Evolutionary conservation across 2,113 vertebrate species (phyloP), one percentile per base, ranked within the genome.

Genomic region (Callipepla squamata): DNA sequence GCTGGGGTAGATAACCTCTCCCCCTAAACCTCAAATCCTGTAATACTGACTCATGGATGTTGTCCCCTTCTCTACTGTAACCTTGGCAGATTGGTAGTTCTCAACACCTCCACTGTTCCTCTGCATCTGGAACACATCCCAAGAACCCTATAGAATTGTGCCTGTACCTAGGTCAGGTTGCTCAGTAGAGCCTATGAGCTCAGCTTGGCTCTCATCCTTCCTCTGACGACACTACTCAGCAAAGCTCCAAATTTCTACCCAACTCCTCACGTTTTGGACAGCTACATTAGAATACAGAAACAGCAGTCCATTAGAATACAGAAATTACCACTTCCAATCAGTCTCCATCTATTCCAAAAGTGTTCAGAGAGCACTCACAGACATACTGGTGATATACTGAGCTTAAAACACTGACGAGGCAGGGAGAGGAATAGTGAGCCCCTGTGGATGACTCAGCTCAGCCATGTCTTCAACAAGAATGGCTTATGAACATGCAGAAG

Each of bases 341-440:
- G 40, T 47, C 5, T 44, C 25, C 16, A 38, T 11, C 34, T 68
- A 36, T 23, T 48, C 28, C 21, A 42, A 26, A 23, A 30, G n/a
- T 4, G 8, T 48, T 32, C 45, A 48, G 53, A 62, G 38, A 68
- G 30, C 38, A 65, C 20, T 23, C 2, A 9, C 59, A 36, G 44
- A 42, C 3, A 1, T 6, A n/a, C 3, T 59, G 14, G 2, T 2
- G 5, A 4, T 11, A 18, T 2, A 1, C 15, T 12, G 9, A 23
- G 15, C 65, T 83, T 68, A 61, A 86, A 59, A 73, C 8, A 7
- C 18, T 57, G 48, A 83, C 20, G 53, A 87, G 32, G 14, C 28
- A 59, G 16, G 15, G 38, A 57, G 32, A 34, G 34, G 26, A 38
- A 30, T 62, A 5, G 0, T 5, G 63, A 9, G 23, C 16, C 38